Evolutionary conservation across 2,113 vertebrate species (phyloP).

Genomic region (Uria aalge): DNA sequence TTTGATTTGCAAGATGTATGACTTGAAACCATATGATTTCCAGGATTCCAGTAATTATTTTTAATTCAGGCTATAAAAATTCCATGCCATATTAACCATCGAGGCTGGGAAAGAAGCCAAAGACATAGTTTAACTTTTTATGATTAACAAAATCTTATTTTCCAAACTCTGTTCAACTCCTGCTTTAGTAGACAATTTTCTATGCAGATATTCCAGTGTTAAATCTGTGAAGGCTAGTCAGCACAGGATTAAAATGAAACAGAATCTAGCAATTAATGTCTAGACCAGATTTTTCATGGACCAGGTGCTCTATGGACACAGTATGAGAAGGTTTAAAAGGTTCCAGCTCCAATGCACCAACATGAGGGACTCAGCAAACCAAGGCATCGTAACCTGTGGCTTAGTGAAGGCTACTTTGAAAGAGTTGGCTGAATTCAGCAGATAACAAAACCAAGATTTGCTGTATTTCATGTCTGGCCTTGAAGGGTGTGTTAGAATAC

Average conservation of each 20-base stretch:
- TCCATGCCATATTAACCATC: background rate
- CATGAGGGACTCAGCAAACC: background rate
- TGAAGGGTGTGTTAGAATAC: background rate
- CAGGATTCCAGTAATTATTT: constrained; percentile 22
- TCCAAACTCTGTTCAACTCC: background rate
- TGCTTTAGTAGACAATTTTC: background rate
- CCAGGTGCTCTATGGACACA: background rate
- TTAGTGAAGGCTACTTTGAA: background rate
- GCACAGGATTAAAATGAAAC: background rate
- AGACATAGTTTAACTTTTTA: background rate
- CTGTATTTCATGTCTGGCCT: background rate
- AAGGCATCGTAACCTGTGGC: background rate
- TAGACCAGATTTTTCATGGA: background rate
- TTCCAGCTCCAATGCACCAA: background rate
- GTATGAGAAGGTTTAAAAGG: background rate
- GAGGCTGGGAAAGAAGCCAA: constrained; percentile 11
- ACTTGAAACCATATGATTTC: background rate
- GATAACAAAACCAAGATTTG: background rate
- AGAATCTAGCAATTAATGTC: background rate
- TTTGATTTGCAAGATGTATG: constrained; percentile 4
- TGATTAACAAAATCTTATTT: background rate
- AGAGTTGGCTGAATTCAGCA: background rate
- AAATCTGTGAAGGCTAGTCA: background rate
- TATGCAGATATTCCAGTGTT: background rate
- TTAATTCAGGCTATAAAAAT: constrained; percentile 16